These are phyloP conservation scores for Hystrix brachyura DNA, from an alignment of 2,113 vertebrate species.

Conservation along the genomic window DNA sequence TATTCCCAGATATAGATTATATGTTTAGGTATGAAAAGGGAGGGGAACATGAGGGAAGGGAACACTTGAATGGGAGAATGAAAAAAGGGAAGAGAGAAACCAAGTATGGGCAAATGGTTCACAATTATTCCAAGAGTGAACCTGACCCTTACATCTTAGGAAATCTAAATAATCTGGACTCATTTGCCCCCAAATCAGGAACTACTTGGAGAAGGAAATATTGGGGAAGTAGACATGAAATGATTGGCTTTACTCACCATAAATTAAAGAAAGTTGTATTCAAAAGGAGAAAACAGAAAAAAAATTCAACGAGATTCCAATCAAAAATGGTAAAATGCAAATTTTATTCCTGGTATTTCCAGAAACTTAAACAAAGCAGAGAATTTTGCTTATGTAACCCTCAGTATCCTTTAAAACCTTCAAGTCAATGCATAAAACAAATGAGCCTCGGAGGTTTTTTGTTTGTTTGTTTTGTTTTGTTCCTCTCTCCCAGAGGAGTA, in stretches of 20 bases:
- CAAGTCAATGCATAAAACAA: not conserved
- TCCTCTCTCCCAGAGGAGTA: conserved; percentile 21
- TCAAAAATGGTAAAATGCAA: not conserved
- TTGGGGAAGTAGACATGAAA: not conserved
- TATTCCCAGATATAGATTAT: not conserved
- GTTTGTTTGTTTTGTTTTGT: conserved; percentile 23
- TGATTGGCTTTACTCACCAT: not conserved
- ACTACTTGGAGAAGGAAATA: not conserved
- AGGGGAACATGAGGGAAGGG: not conserved
- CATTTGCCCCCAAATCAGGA: not conserved
- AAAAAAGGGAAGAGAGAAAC: conserved; percentile 10
- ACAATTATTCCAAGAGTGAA: not conserved
- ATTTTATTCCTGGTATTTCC: not conserved
- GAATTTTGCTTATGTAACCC: not conserved
- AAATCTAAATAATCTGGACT: not conserved
- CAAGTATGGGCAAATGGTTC: not conserved
- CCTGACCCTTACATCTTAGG: not conserved
- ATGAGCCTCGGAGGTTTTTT: not conserved
- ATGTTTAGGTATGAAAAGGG: not conserved
- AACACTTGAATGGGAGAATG: not conserved
- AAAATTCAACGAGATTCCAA: conserved; percentile 23
- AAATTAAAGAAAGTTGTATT: not conserved
- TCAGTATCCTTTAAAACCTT: not conserved
- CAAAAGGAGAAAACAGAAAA: not conserved
- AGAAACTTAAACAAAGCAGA: conserved; percentile 36